Percentiles rank a stretch among this genome's conserved stretches.
Conservation (phyloP, 1,140 invertebrate species). For the Gryon sp. region DNA sequence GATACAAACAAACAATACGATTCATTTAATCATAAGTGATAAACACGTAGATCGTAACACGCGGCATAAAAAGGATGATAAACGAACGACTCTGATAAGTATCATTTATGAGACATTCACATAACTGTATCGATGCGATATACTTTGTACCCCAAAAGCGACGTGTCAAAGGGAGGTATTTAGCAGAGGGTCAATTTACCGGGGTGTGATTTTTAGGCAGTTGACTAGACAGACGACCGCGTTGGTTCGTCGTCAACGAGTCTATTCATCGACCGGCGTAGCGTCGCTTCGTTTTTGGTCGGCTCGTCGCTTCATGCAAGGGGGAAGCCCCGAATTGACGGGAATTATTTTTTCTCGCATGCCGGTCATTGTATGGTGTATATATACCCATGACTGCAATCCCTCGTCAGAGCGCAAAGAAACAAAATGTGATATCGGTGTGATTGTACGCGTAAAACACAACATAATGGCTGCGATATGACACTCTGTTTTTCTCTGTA, state of each 20-base stretch:
- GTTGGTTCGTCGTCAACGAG: slow-evolving; percentile 49
- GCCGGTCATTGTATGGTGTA: slow-evolving; percentile 66
- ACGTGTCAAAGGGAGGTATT: slow-evolving; percentile 77
- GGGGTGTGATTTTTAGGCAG: slow-evolving; percentile 74
- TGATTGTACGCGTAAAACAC: slow-evolving; percentile 52
- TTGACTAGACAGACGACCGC: slow-evolving; percentile 59
- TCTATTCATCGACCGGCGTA: slow-evolving; percentile 50
- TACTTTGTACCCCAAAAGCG: slow-evolving; percentile 55
- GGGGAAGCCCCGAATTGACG: slow-evolving; percentile 61
- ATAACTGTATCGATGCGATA: slow-evolving; percentile 23
- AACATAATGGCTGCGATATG: slow-evolving; percentile 51
- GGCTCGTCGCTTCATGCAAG: slow-evolving; percentile 46
- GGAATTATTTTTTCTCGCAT: slow-evolving; percentile 65
- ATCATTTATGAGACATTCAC: slow-evolving; percentile 40
- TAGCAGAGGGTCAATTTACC: slow-evolving; percentile 78
- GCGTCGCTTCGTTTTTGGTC: slow-evolving; percentile 25
- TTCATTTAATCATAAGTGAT: background rate
- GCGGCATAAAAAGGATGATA: no score
- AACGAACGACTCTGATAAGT: slow-evolving; percentile 1
- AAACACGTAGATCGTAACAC: no score
- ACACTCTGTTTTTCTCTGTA: slow-evolving; percentile 32
- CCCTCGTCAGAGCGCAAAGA: slow-evolving; percentile 42
- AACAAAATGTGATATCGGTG: slow-evolving; percentile 49
- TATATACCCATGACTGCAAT: slow-evolving; percentile 53
- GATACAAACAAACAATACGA: background rate